A percentile compares a stretch with the other conserved stretches of the same genome.
Evolutionary conservation across 2,888 invertebrate species (phyloP).

Genomic region (Trichacis sp.): DNA sequence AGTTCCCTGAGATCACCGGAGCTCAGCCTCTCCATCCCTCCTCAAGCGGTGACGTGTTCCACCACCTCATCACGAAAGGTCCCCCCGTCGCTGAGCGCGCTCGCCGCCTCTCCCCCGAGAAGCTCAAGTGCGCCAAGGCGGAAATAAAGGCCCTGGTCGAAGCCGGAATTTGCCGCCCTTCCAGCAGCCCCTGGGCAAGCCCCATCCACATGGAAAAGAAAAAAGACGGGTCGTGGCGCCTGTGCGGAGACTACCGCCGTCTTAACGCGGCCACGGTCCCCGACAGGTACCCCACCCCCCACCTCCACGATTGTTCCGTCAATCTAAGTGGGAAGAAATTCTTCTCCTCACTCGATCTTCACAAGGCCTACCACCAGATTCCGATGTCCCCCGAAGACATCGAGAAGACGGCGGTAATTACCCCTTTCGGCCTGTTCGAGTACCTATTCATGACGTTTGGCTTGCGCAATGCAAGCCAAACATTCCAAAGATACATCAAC

Average conservation of each 20-base stretch:
- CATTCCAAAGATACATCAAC: constrained; percentile 55
- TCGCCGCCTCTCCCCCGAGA: constrained; percentile 56
- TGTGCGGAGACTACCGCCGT: constrained; percentile 52
- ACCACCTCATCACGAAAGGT: constrained; percentile 57
- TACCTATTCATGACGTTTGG: constrained; percentile 55
- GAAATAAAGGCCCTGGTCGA: constrained; percentile 58
- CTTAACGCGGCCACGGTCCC: constrained; percentile 51
- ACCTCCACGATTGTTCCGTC: constrained; percentile 42
- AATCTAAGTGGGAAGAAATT: constrained; percentile 24
- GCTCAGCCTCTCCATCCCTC: background rate
- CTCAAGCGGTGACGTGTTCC: constrained; percentile 17
- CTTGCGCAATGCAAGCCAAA: constrained; percentile 53
- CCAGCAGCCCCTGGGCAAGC: constrained; percentile 62
- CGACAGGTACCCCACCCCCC: constrained; percentile 52
- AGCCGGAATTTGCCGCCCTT: constrained; percentile 64
- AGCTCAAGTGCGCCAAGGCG: constrained; percentile 51
- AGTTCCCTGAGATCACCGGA: constrained; percentile 11
- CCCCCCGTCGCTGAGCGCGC: constrained; percentile 55
- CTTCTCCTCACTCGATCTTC: constrained; percentile 5
- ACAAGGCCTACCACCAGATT: constrained; percentile 27
- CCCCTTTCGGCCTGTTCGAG: constrained; percentile 55
- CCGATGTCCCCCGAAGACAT: constrained; percentile 46
- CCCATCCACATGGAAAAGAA: constrained; percentile 58
- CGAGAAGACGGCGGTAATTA: constrained; percentile 50
- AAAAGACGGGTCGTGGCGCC: constrained; percentile 43